Base-by-base conservation (phyloP, 2,797 vertebrate genomes). In the Serranus cabrilla region DNA sequence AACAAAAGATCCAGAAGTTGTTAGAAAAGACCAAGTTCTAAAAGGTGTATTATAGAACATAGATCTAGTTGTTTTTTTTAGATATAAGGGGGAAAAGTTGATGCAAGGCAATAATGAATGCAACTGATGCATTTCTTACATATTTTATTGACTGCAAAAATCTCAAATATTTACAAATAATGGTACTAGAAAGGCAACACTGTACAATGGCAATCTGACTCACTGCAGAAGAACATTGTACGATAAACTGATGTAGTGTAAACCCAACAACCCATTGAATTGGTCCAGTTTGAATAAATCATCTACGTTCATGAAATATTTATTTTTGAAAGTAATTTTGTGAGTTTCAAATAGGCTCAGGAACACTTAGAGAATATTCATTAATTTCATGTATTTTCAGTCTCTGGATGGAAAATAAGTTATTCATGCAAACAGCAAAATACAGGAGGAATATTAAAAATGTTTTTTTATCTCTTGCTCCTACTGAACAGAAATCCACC, bases 111-210 rank as follows among this genome's bases (percentile, higher is more conserved):
- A 60, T 10, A 10, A 70, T 9, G 50, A 58, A 67, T 17, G 20
- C 11, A 16, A 11, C 23, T 21, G 1, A 74, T 37, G 50, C 9
- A 59, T 68, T 55, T 43, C 10, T 60, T 23, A 12, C 3, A 43
- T n/a, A 40, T 81, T 87, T 88, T 83, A 86, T 82, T 78, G 43
- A 77, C 5, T 34, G 18, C 27, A 54, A 50, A 62, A 27, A 45
- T 67, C 31, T 76, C 17, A 47, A 7, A 23, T 40, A 68, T 51
- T 52, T 66, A 83, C 55, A 85, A 58, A 43, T 23, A 25, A 49
- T 40, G 16, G 31, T 73, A 75, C 40, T 70, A 63, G 40, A 77
- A 57, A 73, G 63, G 20, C 55, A 60, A 59, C 25, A 46, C 17
- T 74, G 55, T 61, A 40, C 39, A 14, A 20, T 52, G 27, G 55